These are phyloP conservation scores for Clarias magur DNA, from an alignment of 2,113 vertebrate genomes.

Conservation along the genomic window DNA sequence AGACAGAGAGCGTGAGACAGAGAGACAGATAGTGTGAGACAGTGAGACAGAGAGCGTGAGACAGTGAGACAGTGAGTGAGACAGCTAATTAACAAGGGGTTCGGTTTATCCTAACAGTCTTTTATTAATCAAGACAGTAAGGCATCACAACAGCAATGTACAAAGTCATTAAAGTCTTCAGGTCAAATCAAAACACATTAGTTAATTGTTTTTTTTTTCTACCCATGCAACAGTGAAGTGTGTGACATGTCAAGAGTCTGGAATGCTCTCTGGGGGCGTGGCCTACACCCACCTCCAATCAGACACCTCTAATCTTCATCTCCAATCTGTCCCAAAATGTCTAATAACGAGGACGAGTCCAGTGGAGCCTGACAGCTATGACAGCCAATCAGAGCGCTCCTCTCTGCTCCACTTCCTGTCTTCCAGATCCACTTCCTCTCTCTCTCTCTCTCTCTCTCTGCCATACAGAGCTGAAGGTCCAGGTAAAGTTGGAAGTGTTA, in stretches of 20 bases:
- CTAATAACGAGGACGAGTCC: background rate
- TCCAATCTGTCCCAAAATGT: background rate
- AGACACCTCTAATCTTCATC: constrained; percentile 11
- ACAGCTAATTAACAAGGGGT: background rate
- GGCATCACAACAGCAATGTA: constrained; percentile 58
- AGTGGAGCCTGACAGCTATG: background rate
- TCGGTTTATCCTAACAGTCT: constrained; percentile 49
- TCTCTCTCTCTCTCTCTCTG: background rate
- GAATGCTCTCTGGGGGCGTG: background rate
- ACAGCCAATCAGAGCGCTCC: background rate
- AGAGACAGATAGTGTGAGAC: no score
- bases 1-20: constrained; percentile 11
- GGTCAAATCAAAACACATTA: constrained; percentile 51
- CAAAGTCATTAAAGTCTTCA: constrained; percentile 53
- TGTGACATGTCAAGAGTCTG: constrained; percentile 18
- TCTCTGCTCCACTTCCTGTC: constrained; percentile 20
- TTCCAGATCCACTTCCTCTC: background rate
- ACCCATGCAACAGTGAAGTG: constrained; percentile 59
- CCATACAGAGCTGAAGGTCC: constrained; percentile 14
- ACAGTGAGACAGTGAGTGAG: constrained; percentile 6
- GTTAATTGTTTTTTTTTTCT: constrained; percentile 34
- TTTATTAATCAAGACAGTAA: constrained; percentile 57
- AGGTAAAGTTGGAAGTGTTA: constrained; percentile 14
- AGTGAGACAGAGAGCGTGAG: background rate
- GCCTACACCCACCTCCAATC: constrained; percentile 11